These are phyloP conservation scores for Parauchenoglanis ngamensis DNA, from an alignment of 2,797 vertebrate genomes.

Conservation along the genomic window DNA sequence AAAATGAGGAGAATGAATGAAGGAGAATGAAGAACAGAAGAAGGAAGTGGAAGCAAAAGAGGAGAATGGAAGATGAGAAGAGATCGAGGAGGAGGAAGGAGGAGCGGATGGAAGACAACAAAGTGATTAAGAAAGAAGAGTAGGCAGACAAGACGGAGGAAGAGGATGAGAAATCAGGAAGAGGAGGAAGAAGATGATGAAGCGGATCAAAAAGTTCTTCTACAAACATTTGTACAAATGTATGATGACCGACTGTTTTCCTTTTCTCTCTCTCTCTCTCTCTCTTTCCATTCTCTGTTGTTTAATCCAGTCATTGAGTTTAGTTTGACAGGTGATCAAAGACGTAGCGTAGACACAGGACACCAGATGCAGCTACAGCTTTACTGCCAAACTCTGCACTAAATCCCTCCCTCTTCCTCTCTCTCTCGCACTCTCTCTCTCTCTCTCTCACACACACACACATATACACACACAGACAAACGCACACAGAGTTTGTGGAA, in stretches of 20 bases:
- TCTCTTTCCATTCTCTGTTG: conserved; percentile 45
- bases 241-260: neutral
- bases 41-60: neutral
- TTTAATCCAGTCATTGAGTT: conserved; percentile 77
- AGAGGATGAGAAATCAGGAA: neutral
- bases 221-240: neutral
- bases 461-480: conserved; percentile 22
- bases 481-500: conserved; percentile 50
- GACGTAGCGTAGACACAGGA: conserved; percentile 57
- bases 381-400: conserved; percentile 71
- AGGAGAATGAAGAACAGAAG: neutral
- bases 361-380: conserved; percentile 73
- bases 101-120: neutral
- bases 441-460: conserved; percentile 25
- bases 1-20: neutral
- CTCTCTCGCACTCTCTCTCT: conserved; percentile 39
- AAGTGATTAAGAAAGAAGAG: neutral
- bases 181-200: neutral
- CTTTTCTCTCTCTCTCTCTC: neutral
- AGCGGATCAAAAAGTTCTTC: neutral
- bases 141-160: neutral
- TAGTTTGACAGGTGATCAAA: conserved; percentile 80
- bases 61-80: neutral
- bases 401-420: conserved; percentile 54
- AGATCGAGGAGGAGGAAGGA: neutral